Evolutionary conservation across 2,113 vertebrate species (phyloP).

Genomic region (Upupa epops): DNA sequence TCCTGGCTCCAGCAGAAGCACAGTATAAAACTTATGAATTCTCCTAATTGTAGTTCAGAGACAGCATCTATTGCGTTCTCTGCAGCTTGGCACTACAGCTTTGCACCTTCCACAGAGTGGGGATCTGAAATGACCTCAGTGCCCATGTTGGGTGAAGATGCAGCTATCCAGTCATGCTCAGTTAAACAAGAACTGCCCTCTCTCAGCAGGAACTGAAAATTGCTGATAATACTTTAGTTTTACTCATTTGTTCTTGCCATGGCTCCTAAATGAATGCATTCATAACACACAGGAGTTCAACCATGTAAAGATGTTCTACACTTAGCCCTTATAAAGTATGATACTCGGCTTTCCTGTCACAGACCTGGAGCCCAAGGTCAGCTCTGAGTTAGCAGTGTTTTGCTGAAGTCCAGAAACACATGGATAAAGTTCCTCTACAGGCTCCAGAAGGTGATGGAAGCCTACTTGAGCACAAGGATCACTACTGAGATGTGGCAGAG

Average conservation of each 20-base stretch:
- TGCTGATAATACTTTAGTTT: background rate
- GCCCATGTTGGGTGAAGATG: accelerated
- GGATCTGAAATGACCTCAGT: background rate
- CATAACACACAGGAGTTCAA: background rate
- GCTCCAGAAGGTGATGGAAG: background rate
- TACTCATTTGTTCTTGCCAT: background rate
- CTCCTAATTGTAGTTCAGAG: background rate
- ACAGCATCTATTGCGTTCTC: background rate
- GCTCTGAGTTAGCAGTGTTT: background rate
- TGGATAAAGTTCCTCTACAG: background rate
- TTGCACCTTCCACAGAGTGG: background rate
- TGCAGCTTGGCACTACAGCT: background rate
- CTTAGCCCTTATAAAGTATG: background rate
- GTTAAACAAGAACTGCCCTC: background rate
- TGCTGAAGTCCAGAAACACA: background rate
- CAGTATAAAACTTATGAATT: background rate
- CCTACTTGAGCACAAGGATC: accelerated
- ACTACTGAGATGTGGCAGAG: background rate
- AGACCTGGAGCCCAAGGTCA: background rate
- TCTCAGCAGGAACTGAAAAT: background rate
- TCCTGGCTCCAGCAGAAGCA: background rate
- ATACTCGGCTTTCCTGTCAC: background rate
- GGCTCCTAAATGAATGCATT: background rate
- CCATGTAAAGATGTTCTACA: background rate
- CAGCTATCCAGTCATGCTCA: accelerated